Conservation (phyloP, 2,797 vertebrate species). For the Lepilemur ruficaudatus region DNA sequence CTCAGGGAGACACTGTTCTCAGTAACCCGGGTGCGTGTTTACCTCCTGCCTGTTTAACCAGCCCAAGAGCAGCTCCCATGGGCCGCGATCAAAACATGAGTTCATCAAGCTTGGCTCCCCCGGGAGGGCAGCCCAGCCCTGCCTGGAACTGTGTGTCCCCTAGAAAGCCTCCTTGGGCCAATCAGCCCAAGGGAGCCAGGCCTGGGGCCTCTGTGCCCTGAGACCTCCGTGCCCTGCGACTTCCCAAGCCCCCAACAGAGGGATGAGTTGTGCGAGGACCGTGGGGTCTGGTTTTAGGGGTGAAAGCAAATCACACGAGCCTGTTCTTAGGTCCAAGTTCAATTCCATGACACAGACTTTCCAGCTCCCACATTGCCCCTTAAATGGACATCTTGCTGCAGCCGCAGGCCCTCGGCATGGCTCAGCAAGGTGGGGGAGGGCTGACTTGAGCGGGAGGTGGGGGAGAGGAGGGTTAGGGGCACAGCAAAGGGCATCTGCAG, state of each 20-base stretch:
- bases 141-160: conserved; percentile 2
- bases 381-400: not conserved
- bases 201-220: not conserved
- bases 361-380: not conserved
- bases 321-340: not conserved
- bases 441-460: not conserved
- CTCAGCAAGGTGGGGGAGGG: not conserved
- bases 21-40: not conserved
- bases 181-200: not conserved
- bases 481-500: not conserved
- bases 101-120: not conserved
- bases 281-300: not conserved
- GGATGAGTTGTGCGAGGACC: not conserved
- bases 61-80: not conserved
- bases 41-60: conserved; percentile 59
- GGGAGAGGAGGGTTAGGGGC: not conserved
- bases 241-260: not conserved
- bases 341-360: too few relatives aligned
- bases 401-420: not conserved
- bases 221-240: not conserved
- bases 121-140: not conserved
- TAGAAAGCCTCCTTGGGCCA: not conserved
- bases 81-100: conserved; percentile 61
- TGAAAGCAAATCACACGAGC: not conserved
- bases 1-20: not conserved